phyloP scores from a whole-genome alignment of 2,888 invertebrate species.

The Mesoligia furuncula region DNA sequence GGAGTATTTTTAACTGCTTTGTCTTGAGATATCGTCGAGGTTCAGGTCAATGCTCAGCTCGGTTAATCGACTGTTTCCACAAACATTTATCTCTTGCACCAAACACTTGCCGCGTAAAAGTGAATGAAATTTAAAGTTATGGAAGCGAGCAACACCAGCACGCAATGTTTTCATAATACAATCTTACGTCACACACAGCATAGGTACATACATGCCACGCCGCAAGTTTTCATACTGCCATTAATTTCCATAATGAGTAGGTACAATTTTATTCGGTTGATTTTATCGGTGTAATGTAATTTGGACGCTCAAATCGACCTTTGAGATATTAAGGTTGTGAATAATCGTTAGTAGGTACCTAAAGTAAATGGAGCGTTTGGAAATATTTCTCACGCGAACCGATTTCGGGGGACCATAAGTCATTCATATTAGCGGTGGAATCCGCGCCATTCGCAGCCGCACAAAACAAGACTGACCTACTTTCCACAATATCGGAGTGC shows the following conservation, averaged over 20 bases:
- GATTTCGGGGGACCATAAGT: slow-evolving; percentile 71
- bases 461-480: slow-evolving; percentile 83
- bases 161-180: slow-evolving; percentile 69
- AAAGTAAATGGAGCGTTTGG: slow-evolving; percentile 62
- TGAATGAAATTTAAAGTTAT: slow-evolving; percentile 68
- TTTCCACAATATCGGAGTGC: slow-evolving; percentile 76
- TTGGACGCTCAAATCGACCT: slow-evolving; percentile 23
- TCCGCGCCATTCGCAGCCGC: slow-evolving; percentile 74
- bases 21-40: slow-evolving; percentile 11
- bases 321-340: slow-evolving; percentile 35
- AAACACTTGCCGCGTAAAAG: slow-evolving; percentile 28
- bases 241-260: slow-evolving; percentile 46
- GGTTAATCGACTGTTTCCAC: slow-evolving; percentile 36
- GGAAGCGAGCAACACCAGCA: slow-evolving; percentile 60
- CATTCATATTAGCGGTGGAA: slow-evolving; percentile 77
- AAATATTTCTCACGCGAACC: slow-evolving; percentile 67
- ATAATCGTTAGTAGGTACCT: slow-evolving; percentile 32
- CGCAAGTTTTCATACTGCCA: slow-evolving; percentile 24
- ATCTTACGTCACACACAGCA: slow-evolving; percentile 59
- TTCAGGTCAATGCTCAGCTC: slow-evolving; percentile 41
- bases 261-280: slow-evolving; percentile 35
- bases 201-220: slow-evolving; percentile 21
- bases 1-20: slow-evolving; percentile 19
- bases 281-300: slow-evolving; percentile 42
- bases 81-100: slow-evolving; percentile 44